These are phyloP conservation scores for Chalcis sispes DNA, from an alignment of 2,888 invertebrate species.

Conservation along the genomic window DNA sequence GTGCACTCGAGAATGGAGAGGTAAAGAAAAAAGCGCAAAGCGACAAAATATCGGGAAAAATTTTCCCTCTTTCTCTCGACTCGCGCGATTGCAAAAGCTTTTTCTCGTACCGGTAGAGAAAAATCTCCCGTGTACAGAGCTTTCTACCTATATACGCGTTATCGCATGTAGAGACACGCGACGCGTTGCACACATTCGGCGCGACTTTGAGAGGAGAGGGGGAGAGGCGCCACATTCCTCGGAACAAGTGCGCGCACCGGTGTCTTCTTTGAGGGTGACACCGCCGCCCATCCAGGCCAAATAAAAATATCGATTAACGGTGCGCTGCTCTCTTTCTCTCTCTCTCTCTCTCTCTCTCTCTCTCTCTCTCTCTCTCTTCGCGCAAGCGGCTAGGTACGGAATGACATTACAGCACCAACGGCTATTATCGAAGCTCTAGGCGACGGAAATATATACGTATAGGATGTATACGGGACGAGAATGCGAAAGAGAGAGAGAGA, in stretches of 20 bases:
- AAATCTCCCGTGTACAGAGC: too few species aligned
- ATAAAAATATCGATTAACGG: conserved; percentile 56
- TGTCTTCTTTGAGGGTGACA: conserved; percentile 41
- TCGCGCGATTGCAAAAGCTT: not conserved
- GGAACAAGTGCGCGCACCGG: too few species aligned
- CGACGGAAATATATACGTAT: not conserved
- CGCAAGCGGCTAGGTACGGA: not conserved
- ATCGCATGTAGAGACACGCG: too few species aligned
- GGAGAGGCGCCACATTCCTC: too few species aligned
- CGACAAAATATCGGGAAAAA: conserved; percentile 19
- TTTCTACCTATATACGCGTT: too few species aligned
- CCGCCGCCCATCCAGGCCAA: too few species aligned
- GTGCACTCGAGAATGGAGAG: not conserved
- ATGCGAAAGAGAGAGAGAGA: not conserved
- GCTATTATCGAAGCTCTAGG: not conserved
- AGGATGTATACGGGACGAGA: too few species aligned
- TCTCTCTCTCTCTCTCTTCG: not conserved
- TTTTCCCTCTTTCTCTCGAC: too few species aligned
- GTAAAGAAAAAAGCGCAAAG: not conserved
- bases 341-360: conserved; percentile 10
- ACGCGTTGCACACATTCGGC: too few species aligned
- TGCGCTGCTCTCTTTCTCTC: not conserved
- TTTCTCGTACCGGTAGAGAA: not conserved
- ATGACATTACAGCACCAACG: not conserved
- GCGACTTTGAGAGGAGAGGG: too few species aligned